Evolutionary conservation across 2,888 invertebrate genomes (phyloP).

Genomic region (Ashinkailepas kermadecensis): DNA sequence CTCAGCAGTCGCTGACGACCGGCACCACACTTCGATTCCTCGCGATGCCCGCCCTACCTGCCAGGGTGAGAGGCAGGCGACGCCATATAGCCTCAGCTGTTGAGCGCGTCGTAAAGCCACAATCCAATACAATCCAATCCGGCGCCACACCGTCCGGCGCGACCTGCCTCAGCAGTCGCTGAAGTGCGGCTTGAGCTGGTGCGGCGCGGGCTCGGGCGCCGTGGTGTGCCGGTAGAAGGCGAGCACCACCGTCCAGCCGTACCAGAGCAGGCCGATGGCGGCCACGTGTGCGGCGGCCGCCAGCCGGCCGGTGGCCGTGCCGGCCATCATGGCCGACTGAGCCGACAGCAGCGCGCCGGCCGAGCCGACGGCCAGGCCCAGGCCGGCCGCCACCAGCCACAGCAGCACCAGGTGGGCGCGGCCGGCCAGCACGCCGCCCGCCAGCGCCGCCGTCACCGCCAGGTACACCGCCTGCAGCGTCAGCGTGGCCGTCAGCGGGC

Average conservation of each 20-base stretch:
- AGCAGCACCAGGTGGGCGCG: background rate
- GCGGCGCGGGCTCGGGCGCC: background rate
- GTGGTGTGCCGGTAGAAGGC: background rate
- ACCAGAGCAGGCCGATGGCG: background rate
- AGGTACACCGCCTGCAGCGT: background rate
- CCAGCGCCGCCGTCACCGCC: background rate
- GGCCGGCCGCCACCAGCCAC: background rate
- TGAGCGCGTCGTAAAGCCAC: too few relatives aligned
- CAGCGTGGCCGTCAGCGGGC: background rate
- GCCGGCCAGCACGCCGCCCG: background rate
- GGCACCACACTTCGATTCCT: too few relatives aligned
- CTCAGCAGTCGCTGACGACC: too few relatives aligned
- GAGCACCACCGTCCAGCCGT: background rate
- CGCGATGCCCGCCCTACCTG: too few relatives aligned
- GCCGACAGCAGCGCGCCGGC: background rate
- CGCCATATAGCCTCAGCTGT: too few relatives aligned
- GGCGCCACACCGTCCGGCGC: too few relatives aligned
- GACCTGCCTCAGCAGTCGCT: background rate
- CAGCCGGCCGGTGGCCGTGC: background rate
- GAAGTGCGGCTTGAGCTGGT: background rate
- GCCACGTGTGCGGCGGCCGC: background rate
- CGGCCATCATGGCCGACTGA: background rate
- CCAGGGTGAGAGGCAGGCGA: too few relatives aligned
- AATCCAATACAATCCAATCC: too few relatives aligned
- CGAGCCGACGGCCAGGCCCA: conserved; percentile 2